These are phyloP conservation scores for Fulica atra DNA, from an alignment of 2,113 vertebrate species.

Conservation along the genomic window DNA sequence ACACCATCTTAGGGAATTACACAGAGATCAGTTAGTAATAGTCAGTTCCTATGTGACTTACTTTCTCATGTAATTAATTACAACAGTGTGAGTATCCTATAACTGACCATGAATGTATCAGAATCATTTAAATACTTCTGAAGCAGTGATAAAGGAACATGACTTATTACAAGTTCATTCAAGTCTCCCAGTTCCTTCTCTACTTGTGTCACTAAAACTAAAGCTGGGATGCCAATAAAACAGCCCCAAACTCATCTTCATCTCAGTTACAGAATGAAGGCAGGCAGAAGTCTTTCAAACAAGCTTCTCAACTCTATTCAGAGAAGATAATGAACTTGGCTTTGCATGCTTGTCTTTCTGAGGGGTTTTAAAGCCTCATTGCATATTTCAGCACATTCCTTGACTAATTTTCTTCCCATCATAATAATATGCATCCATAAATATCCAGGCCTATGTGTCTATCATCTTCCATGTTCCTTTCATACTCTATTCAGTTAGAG, in stretches of 20 bases:
- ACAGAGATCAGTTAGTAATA: neutral
- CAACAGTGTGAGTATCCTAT: neutral
- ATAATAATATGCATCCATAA: neutral
- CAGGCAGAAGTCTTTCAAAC: neutral
- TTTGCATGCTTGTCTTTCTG: neutral
- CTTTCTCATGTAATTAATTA: neutral
- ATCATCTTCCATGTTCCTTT: neutral
- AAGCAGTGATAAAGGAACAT: neutral
- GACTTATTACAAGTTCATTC: neutral
- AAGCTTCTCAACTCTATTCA: neutral
- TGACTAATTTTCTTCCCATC: neutral
- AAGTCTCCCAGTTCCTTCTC: neutral
- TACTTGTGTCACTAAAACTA: neutral
- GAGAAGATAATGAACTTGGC: neutral
- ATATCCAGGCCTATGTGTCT: neutral
- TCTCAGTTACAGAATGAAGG: neutral
- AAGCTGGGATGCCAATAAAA: neutral
- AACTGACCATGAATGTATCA: neutral
- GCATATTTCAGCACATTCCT: neutral
- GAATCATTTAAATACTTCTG: neutral
- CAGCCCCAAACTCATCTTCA: neutral
- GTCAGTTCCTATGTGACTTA: neutral
- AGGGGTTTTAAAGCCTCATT: neutral
- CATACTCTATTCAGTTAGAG: neutral
- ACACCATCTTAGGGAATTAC: neutral